Base-by-base conservation (phyloP, 1,140 invertebrate species). In the Hormaphis cornu region DNA sequence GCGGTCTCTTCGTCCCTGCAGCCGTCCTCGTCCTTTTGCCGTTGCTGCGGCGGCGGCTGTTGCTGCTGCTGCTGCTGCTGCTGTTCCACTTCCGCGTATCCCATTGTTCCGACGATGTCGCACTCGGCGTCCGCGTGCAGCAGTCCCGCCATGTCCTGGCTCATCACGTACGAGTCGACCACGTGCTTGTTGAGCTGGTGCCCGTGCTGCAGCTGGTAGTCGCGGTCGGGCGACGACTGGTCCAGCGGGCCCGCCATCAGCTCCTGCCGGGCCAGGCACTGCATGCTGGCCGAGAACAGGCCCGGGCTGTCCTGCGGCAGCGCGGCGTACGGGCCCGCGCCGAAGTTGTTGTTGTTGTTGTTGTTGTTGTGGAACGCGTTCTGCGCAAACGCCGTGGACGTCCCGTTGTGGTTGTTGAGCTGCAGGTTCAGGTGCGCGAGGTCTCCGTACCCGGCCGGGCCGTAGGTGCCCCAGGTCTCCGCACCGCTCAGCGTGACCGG, bases 381-480 rank as follows among this genome's bases (percentile, higher is more conserved):
- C 76, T 78, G 52, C 75, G 78, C 61, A 79, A 85, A 77, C 77
- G 80, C 30, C 81, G 78, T 8, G 76, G 75, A 1, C 76, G 63
- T 35, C 1, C 84, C 83, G 44, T 83, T 83, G 35, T 84, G 82
- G 2, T 86, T 82, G 1, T 87, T 85, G 56, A 86, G 88, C 8
- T 89, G 79, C n/a, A 87, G 75, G 72, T 89, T 84, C 33, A 87
- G 73, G 73, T 85, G 84, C 0, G 87, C 84, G 1, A 85, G 84
- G 7, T 89, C 75, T 73, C 90, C 88, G 74, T 89, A 89, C 26
- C 70, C 59, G 0, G 87, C 83, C 3, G 54, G 33, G 14, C 87
- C 84, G 71, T 87, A 86, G 75, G 89, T 89, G 0, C 82, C 81
- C 88, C 88, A 90, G 5, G 87, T 85, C 73, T 90, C 88, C 7